Base-by-base conservation (phyloP, 2,113 vertebrate species). In the Sminthopsis crassicaudata region DNA sequence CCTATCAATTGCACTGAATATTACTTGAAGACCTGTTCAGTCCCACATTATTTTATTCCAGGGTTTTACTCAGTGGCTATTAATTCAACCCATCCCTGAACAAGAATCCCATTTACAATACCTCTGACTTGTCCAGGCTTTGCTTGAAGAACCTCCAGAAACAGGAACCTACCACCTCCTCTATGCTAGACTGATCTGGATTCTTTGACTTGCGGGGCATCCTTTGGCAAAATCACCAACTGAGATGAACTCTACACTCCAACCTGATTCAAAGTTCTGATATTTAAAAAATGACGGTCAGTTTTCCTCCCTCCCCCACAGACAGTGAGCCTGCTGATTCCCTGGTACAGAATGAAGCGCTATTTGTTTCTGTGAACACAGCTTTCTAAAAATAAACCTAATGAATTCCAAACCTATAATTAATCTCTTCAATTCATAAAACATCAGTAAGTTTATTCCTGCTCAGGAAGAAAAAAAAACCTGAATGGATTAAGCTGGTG, bases 371-470 rank as follows among this genome's bases (percentile, higher is more conserved):
- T 90, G 60, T 36, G 94, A 97, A 23, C 93, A 90, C 24, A 26
- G 19, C 36, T 92, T 90, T 96, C 94, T 60, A 94, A 98, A 97
- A 98, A 92, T 89, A 95, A 90, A 25, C n/a, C n/a, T 52, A 92
- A 46, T 90, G 14, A 92, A 92, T 94, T 97, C 93, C 54, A 36
- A 96, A 91, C 22, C 88, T 89, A 16, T 22, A 25, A 96, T 97
- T 96, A 96, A 97, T 97, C 95, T 97, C 91, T 96, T 97, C 24
- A 2, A 92, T 93, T 97, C 91, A 93, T 97, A 91, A 92, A 93
- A 93, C 92, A 95, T 24, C 95, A 94, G 96, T 96, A 93, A 92
- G 94, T 94, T 94, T 97, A 92, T 52, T 96, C 95, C 94, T 97
- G 46, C 91, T 92, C n/a, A 94, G 89, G 50, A 51, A 67, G 94